These are phyloP conservation scores for Drosophila persimilis DNA, from an alignment of 1,140 invertebrate genomes.

Conservation along the genomic window DNA sequence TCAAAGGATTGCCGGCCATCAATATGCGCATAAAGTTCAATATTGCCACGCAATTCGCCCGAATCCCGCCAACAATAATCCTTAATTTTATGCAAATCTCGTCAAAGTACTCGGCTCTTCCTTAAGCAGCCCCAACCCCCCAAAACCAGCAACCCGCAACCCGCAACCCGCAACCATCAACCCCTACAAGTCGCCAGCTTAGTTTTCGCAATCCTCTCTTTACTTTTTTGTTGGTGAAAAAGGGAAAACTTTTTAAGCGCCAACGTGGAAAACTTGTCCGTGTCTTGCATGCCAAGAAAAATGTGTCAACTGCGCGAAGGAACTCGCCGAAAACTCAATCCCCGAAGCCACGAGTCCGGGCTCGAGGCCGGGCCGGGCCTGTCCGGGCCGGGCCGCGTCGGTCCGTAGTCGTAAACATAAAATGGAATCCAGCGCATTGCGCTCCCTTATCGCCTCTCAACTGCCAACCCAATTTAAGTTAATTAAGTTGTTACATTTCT, in stretches of 20 bases:
- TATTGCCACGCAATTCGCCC: constrained; percentile 67
- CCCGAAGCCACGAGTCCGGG: too few relatives aligned
- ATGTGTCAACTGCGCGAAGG: constrained; percentile 59
- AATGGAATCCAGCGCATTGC: constrained; percentile 47
- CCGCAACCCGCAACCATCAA: constrained; percentile 2
- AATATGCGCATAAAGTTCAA: constrained; percentile 80
- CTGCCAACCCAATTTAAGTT: constrained; percentile 65
- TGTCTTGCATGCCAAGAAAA: constrained; percentile 75
- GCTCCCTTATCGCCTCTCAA: constrained; percentile 27
- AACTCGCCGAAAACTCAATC: constrained; percentile 31
- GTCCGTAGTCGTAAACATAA: constrained; percentile 54
- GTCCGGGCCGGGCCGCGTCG: too few relatives aligned
- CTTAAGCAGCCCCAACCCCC: constrained; percentile 2
- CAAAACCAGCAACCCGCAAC: neutral
- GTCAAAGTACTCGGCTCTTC: constrained; percentile 53
- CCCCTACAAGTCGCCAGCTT: constrained; percentile 48
- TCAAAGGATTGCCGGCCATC: constrained; percentile 57
- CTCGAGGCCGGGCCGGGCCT: neutral
- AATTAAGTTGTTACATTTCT: constrained; percentile 67
- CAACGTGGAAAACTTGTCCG: constrained; percentile 74
- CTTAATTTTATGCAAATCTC: constrained; percentile 79
- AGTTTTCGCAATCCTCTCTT: constrained; percentile 60
- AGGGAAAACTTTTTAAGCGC: constrained; percentile 72
- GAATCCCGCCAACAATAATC: constrained; percentile 76
- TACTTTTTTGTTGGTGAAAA: neutral